Base-by-base conservation (phyloP, 2,888 invertebrate species). In the Mechanitis messenoides region DNA sequence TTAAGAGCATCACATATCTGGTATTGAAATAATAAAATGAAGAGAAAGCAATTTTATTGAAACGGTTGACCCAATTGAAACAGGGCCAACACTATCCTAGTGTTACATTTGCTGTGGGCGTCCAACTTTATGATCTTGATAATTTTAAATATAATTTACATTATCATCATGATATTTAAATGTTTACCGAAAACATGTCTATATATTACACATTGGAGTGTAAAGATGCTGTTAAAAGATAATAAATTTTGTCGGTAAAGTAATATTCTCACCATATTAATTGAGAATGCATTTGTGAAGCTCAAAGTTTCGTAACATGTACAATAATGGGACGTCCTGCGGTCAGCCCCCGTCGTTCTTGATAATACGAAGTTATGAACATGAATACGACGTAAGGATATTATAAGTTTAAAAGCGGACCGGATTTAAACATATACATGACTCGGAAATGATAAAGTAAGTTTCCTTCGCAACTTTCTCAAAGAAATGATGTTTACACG, bases 271-370 rank as follows among this genome's bases (percentile, higher is more conserved):
- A 54, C 57, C 53, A 50, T 53, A 28, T 55, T 60, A 47, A 61
- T 66, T 58, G 60, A 60, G 47, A 57, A 35, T 45, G 33, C 55
- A 53, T 60, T 45, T 53, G 50, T 35, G 61, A 61, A 58, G 59
- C 56, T 67, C 47, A 56, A 68, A 61, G 69, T 68, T 31, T 50
- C 65, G 63, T 69, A 60, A 74, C 72, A 72, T 72, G 72, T 72
- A 68, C 70, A 56, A 55, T 70, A 77, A 77, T 73, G 68, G 69
- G 76, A 71, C 74, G 73, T 73, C 81, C 79, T 73, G 80, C 63
- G 71, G 77, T 71, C 73, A 71, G 72, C 80, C 70, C 80, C 80
- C 72, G 78, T 71, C 65, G 80, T 59, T 70, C 67, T 64, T 28
- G 56, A 35, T 69, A 63, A 62, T 65, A 61, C 53, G 38, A 59